These are phyloP conservation scores for Dysdera silvatica DNA, from an alignment of 1,140 invertebrate species.

Conservation along the genomic window DNA sequence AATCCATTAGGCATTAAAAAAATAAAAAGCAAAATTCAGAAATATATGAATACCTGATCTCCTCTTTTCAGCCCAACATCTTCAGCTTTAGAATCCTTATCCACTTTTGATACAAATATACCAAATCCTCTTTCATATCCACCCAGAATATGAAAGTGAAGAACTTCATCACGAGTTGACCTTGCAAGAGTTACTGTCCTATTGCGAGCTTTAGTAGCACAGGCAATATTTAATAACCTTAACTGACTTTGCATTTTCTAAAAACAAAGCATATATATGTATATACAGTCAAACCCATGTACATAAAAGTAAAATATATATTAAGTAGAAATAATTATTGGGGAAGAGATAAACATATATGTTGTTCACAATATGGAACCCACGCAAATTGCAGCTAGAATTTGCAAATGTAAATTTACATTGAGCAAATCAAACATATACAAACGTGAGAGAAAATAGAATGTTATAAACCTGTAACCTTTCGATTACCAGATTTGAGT, in stretches of 20 bases:
- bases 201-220: conserved; percentile 87
- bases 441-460: no score
- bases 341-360: no score
- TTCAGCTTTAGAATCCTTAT: conserved; percentile 84
- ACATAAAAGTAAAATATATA: no score
- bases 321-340: no score
- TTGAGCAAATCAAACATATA: no score
- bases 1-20: no score
- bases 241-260: conserved; percentile 46
- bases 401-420: no score
- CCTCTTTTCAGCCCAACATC: conserved; percentile 93
- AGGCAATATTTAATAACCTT: conserved; percentile 85
- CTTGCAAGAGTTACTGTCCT: conserved; percentile 83
- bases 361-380: no score
- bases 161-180: conserved; percentile 71
- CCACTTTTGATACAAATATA: conserved; percentile 91
- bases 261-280: conserved; percentile 2
- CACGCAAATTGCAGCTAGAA: no score
- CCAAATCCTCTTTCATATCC: conserved; percentile 83
- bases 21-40: background rate
- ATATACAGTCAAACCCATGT: background rate
- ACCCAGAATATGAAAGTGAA: conserved; percentile 89
- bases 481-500: no score
- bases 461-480: no score
- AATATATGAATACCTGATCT: conserved; percentile 63